Evolutionary conservation across 2,888 invertebrate genomes (phyloP), one percentile per base, ranked within the genome.

Genomic region (Gisinianus flammeolus): DNA sequence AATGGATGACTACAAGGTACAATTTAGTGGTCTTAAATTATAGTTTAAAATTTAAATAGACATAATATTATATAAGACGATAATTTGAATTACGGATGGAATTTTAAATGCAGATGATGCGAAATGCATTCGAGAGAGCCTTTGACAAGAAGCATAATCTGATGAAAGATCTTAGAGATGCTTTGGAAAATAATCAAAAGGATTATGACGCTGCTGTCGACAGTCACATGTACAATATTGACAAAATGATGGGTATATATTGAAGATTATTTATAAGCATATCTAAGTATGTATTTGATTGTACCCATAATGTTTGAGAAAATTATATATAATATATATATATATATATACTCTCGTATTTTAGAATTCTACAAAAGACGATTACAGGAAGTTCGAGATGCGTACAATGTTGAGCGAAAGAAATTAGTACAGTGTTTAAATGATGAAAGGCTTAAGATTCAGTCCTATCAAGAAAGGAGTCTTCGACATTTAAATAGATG

Each of bases 121-220:
- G 81, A 77, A 70, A 79, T 30, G 81, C 83, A 4, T 84, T 83
- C 71, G 83, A 84, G 68, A 73, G 83, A 64, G 82, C 83, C n/a
- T 80, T 79, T 54, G 79, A 81, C 22, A 82, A 82, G 67, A 85
- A 85, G 62, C 79, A 83, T 35, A 80, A 84, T 12, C 31, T 82
- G 31, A 85, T 85, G 79, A 79, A 81, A 62, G 79, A 82, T n/a
- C 52, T 85, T 26, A 79, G 82, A 5, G 79, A 82, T 62, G 66
- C 79, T 10, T 31, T 85, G 52, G 79, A 80, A 31, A 79, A 82
- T 67, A 83, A 83, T 71, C 79, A 83, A 52, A 77, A 78, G 31
- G 82, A 83, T 24, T 85, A 85, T 64, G 82, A 84, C 33, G 77
- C 81, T 24, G 85, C 83, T 2, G 80, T 81, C 52, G 82, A 85